A percentile compares a stretch with the other conserved stretches of the same genome.
Conservation (phyloP, 2,797 vertebrate genomes). For the Pipistrellus pipistrellus region DNA sequence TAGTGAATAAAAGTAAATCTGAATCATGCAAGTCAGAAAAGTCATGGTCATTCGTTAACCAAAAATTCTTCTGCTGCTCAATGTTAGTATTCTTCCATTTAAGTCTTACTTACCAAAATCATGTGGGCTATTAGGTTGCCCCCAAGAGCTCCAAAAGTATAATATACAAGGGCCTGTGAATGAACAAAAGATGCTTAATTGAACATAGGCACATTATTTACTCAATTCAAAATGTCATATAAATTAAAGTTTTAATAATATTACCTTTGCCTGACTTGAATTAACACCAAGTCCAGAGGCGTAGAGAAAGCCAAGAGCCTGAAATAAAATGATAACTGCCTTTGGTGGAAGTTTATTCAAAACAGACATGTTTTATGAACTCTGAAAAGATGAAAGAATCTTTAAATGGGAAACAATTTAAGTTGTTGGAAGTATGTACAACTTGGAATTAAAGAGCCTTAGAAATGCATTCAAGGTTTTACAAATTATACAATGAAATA, state of each 20-base stretch:
- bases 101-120: conserved; percentile 94
- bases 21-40: conserved; percentile 27
- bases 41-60: background rate
- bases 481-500: conserved; percentile 51
- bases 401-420: conserved; percentile 33
- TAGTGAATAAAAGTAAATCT: conserved; percentile 25
- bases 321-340: conserved; percentile 71
- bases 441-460: background rate
- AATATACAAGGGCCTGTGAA: conserved; percentile 96
- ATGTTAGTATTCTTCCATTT: background rate
- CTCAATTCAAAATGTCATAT: background rate
- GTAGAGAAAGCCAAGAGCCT: conserved; percentile 98
- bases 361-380: conserved; percentile 15
- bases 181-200: conserved; percentile 68
- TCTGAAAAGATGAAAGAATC: background rate
- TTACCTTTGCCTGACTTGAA: conserved; percentile 99
- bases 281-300: conserved; percentile 97
- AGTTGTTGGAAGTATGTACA: background rate
- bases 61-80: background rate
- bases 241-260: background rate
- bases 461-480: conserved; percentile 12
- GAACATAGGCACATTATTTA: background rate
- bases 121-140: conserved; percentile 98
- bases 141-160: conserved; percentile 98
- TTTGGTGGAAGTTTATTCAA: conserved; percentile 15